Evolutionary conservation across 2,113 vertebrate species (phyloP), one percentile per base, ranked within the genome.

Genomic region (Nansenia antarctica): DNA sequence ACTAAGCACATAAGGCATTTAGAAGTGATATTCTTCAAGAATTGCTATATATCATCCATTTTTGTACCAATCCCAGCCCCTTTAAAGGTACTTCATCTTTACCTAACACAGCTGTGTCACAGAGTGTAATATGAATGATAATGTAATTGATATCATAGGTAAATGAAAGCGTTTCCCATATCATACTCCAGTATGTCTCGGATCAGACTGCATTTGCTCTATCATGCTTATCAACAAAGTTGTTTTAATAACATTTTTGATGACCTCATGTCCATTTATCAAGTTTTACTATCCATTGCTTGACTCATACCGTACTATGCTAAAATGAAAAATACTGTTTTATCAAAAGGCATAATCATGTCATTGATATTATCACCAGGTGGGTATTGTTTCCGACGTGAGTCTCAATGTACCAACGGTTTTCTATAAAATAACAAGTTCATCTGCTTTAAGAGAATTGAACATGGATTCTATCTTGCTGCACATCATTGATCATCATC

Each of bases 211-310:
- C 14, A 7, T 26, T 3, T 26, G 26, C n/a, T 70, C 53, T 54
- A 64, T 76, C 66, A 52, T 29, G 49, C n/a, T 39, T 54, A 63
- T 66, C 57, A 63, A 3, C 24, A 65, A 3, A 37, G 42, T 54
- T 9, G 54, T 27, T 57, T 30, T 11, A 37, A 14, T n/a, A n/a
- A n/a, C n/a, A n/a, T n/a, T 30, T n/a, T 53, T 12, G 0, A 72
- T 62, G n/a, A n/a, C n/a, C n/a, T n/a, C 31, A 73, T 67, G 65
- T 29, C 27, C n/a, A 61, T 69, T 47, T 67, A 35, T 77, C 84
- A 76, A 67, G 42, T 12, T 65, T 69, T 67, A 3, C 20, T 53
- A 24, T 15, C 55, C 18, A 26, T 67, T 22, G n/a, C 6, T 20
- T 47, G 9, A 47, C 6, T 49, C 45, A 7, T 49, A 20, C 45